A percentile compares a stretch with the other conserved stretches of the same genome.
phyloP scores from a whole-genome alignment of 2,113 vertebrate species.

The Cyanoramphus novaezelandiae region DNA sequence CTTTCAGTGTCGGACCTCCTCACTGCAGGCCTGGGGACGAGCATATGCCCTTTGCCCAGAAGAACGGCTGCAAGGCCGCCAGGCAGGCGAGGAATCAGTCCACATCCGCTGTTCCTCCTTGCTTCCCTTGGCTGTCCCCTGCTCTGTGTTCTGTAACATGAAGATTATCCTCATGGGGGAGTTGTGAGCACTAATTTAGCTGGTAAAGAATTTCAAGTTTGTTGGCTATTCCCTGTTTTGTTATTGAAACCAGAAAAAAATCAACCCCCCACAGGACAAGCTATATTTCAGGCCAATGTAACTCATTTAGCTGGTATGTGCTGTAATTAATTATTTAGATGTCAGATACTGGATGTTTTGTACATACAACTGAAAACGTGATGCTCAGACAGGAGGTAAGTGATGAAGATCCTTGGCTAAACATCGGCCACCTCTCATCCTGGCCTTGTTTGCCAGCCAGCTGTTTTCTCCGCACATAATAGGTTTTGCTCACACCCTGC shows the following conservation, averaged over 20 bases:
- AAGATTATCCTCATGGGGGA: constrained; percentile 16
- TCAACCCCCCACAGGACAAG: not conserved
- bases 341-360: not conserved
- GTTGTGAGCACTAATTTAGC: not conserved
- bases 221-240: not conserved
- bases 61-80: not conserved
- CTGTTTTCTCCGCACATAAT: not conserved
- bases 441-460: not conserved
- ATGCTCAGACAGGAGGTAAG: not conserved
- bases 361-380: not conserved
- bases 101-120: not conserved
- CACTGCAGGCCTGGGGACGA: not conserved
- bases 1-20: not conserved
- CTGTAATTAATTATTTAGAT: not conserved
- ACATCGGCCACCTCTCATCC: not conserved
- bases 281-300: not conserved
- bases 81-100: not conserved
- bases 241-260: not conserved
- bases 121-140: not conserved
- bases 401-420: not conserved
- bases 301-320: not conserved
- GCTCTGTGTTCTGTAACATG: not conserved
- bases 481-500: not conserved
- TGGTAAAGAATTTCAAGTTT: not conserved
- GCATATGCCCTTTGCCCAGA: not conserved